These are phyloP conservation scores for Sialia sialis DNA, from an alignment of 2,113 vertebrate species.

Conservation along the genomic window DNA sequence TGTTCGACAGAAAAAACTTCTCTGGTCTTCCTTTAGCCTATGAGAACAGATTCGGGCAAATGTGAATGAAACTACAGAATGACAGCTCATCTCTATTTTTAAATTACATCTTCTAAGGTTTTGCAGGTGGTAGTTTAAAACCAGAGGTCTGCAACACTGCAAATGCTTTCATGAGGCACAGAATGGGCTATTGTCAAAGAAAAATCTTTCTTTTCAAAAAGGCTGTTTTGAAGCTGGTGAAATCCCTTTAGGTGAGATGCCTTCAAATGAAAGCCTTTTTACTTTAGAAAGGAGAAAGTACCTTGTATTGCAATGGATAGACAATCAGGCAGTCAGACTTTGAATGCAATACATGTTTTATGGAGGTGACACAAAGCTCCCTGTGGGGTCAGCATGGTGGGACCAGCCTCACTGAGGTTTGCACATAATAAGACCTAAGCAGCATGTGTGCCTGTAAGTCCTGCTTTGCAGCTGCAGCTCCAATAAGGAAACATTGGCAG, in stretches of 20 bases:
- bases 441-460: not conserved
- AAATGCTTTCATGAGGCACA: not conserved
- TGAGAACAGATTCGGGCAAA: not conserved
- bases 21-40: not conserved
- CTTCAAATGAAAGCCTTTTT: not conserved
- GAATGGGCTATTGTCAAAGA: not conserved
- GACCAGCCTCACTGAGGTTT: not conserved
- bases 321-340: not conserved
- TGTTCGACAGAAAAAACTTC: not conserved
- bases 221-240: not conserved
- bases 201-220: not conserved
- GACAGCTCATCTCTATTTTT: not conserved
- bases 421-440: not conserved
- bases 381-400: not conserved
- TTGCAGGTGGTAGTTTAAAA: not conserved
- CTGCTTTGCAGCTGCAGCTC: not conserved
- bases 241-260: not conserved
- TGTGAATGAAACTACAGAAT: not conserved
- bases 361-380: not conserved
- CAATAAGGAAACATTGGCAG: not conserved
- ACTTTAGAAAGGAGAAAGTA: not conserved
- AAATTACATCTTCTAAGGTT: not conserved
- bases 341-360: not conserved
- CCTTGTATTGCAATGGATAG: not conserved
- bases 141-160: not conserved